phyloP scores from a whole-genome alignment of 1,140 invertebrate species.

The Cotesia vestalis region DNA sequence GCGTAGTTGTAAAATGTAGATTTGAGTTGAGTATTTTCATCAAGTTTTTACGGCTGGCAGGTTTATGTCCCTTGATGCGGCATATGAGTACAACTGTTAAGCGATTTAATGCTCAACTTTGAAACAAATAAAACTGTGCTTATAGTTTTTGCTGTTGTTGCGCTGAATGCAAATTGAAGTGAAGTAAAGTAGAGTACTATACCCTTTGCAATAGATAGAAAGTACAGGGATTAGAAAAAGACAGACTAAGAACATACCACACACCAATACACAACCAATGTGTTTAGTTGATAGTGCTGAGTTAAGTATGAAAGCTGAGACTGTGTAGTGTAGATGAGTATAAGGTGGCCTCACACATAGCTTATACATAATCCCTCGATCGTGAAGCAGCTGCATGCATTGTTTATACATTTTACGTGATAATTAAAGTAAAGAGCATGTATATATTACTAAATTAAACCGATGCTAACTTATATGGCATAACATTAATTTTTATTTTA shows the following conservation, averaged over 20 bases:
- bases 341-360: constrained; percentile 7
- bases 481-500: background rate
- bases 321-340: background rate
- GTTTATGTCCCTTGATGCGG: constrained; percentile 52
- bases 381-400: constrained; percentile 46
- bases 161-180: background rate
- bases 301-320: background rate
- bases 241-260: too few species aligned
- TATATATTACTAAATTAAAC: constrained; percentile 30
- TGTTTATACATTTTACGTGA: constrained; percentile 55
- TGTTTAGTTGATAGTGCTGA: background rate
- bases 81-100: constrained; percentile 56
- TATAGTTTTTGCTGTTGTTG: too few species aligned
- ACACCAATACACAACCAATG: too few species aligned
- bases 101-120: constrained; percentile 46
- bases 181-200: background rate
- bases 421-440: constrained; percentile 58
- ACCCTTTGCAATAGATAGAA: constrained; percentile 3
- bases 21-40: constrained; percentile 33
- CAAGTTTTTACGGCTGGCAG: constrained; percentile 47
- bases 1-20: background rate
- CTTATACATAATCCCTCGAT: constrained; percentile 38
- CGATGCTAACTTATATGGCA: constrained; percentile 2
- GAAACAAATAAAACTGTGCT: background rate
- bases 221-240: constrained; percentile 2